Conservation (phyloP, 2,888 invertebrate species). For the Nemotelus nigrinus region DNA sequence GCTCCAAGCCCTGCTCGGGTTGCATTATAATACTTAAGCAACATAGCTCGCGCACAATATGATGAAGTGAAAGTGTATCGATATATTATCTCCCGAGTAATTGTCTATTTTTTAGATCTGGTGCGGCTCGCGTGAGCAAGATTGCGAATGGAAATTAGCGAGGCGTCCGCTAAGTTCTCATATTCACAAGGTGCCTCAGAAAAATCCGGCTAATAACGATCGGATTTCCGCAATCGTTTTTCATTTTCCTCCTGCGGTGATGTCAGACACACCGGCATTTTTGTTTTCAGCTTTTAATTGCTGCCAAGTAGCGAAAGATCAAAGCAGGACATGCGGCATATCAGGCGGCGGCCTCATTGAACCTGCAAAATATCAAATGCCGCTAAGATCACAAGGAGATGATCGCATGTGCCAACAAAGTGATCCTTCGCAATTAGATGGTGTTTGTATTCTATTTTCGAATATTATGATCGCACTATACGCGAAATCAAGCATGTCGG, state of each 20-base stretch:
- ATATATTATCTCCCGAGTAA: no score
- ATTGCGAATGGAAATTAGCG: no score
- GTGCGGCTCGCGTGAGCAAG: no score
- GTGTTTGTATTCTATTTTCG: constrained; percentile 41
- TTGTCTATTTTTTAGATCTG: no score
- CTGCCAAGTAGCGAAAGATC: constrained; percentile 42
- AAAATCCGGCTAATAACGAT: constrained; percentile 38
- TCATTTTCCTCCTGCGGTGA: constrained; percentile 30
- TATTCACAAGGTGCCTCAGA: background rate
- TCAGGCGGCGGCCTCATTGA: constrained; percentile 24
- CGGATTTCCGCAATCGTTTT: constrained; percentile 43
- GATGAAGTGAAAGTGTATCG: no score
- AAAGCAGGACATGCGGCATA: constrained; percentile 37
- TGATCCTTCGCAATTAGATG: constrained; percentile 41
- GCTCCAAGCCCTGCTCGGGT: no score
- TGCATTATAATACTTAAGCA: no score
- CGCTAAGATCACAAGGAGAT: constrained; percentile 20
- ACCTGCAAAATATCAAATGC: constrained; percentile 40
- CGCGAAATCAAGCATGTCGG: constrained; percentile 34
- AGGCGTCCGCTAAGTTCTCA: no score
- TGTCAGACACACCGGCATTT: constrained; percentile 33
- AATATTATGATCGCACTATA: constrained; percentile 40
- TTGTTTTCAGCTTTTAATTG: constrained; percentile 41
- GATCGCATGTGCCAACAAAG: constrained; percentile 42
- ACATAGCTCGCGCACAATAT: no score